phyloP scores from a whole-genome alignment of 1,140 invertebrate genomes.

The Asbolus verrucosus region DNA sequence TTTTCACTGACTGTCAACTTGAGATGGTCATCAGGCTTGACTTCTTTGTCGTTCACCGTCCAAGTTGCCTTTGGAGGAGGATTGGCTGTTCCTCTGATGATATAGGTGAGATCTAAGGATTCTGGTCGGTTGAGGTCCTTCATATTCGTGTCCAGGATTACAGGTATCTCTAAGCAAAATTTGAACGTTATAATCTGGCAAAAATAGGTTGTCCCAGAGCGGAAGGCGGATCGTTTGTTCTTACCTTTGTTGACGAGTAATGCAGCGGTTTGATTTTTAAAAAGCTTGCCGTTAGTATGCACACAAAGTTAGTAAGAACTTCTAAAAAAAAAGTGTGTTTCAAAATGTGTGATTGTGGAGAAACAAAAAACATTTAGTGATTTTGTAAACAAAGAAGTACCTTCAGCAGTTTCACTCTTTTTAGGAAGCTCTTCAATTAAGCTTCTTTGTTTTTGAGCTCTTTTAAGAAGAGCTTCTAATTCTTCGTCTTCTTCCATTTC shows the following conservation, averaged over 20 bases:
- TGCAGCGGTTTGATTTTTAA: constrained; percentile 9
- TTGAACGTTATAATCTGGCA: not conserved
- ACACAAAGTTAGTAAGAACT: constrained; percentile 15
- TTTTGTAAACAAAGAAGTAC: constrained; percentile 13
- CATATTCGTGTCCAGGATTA: constrained; percentile 78
- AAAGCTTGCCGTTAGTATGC: constrained; percentile 33
- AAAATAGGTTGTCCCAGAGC: not conserved
- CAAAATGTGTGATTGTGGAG: too few relatives aligned
- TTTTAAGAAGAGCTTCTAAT: constrained; percentile 72
- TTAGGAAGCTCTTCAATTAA: constrained; percentile 76
- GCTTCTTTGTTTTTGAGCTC: constrained; percentile 76
- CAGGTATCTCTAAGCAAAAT: constrained; percentile 75
- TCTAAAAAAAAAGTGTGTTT: too few relatives aligned
- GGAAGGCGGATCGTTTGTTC: not conserved
- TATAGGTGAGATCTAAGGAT: constrained; percentile 78
- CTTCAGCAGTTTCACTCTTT: constrained; percentile 63
- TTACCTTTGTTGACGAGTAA: constrained; percentile 33
- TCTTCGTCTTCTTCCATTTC: constrained; percentile 70
- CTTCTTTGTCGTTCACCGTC: constrained; percentile 74
- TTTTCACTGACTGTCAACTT: constrained; percentile 74
- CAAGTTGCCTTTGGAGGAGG: constrained; percentile 84
- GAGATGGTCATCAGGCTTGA: constrained; percentile 55
- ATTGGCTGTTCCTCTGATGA: constrained; percentile 77
- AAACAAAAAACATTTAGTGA: constrained; percentile 22
- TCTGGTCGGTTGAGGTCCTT: constrained; percentile 81